phyloP scores from a whole-genome alignment of 2,797 vertebrate species.

The Perdix hodgsoniae region DNA sequence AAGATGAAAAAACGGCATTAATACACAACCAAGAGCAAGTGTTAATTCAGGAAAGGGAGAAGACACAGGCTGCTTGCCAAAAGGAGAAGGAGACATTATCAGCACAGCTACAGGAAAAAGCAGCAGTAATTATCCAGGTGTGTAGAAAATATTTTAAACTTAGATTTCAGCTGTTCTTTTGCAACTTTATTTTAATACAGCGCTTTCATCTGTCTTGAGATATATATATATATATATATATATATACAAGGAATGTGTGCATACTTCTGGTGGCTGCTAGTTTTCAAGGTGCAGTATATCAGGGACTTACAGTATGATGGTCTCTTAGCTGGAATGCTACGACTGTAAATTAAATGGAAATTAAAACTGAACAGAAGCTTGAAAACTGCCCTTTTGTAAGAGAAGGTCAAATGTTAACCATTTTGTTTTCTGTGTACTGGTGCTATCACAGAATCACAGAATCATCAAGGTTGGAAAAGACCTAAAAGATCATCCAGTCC shows the following conservation, averaged over 20 bases:
- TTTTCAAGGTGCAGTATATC: not conserved
- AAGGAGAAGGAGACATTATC: slow-evolving; percentile 83
- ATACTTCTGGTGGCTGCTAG: not conserved
- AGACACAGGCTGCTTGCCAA: slow-evolving; percentile 73
- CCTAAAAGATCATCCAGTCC: no score
- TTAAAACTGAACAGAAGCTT: not conserved
- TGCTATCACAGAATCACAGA: no score
- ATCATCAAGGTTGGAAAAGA: no score
- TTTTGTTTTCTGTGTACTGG: not conserved
- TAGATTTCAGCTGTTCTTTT: not conserved
- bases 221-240: rapidly evolving
- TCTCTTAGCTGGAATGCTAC: not conserved
- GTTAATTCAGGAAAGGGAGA: slow-evolving; percentile 69
- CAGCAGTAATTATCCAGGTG: slow-evolving; percentile 85
- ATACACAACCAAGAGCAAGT: slow-evolving; percentile 76
- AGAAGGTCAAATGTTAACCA: not conserved
- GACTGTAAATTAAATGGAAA: not conserved
- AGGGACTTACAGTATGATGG: not conserved
- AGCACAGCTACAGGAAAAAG: slow-evolving; percentile 84
- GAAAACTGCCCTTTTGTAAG: not conserved
- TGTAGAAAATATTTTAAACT: not conserved
- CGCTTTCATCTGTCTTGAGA: not conserved
- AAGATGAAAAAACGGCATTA: slow-evolving; percentile 79
- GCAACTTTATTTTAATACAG: not conserved
- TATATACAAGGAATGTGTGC: not conserved